Evolutionary conservation across 2,888 invertebrate species (phyloP).

Genomic region (Esperia sulphurella): DNA sequence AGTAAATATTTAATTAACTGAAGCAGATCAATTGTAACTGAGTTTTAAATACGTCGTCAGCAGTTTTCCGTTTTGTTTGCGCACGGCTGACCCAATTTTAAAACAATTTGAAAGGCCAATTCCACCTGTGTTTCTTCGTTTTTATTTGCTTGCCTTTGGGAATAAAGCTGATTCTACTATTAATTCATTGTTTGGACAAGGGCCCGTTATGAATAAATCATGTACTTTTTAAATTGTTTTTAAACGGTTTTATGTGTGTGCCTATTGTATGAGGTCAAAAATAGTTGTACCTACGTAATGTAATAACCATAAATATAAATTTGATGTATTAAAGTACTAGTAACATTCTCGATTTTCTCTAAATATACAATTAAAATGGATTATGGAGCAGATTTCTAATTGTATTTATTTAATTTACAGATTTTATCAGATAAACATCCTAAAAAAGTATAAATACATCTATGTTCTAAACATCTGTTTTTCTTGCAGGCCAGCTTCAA

Average conservation of each 20-base stretch:
- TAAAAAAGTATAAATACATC: too few species aligned
- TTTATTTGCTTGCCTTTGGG: constrained; percentile 57
- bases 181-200: constrained; percentile 34
- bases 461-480: constrained; percentile 1
- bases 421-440: too few species aligned
- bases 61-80: constrained; percentile 61
- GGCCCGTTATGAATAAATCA: constrained; percentile 6
- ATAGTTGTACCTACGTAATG: too few species aligned
- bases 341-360: too few species aligned
- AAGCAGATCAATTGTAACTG: constrained; percentile 42
- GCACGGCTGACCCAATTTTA: constrained; percentile 68
- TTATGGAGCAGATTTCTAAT: too few species aligned
- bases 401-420: not conserved
- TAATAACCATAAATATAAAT: too few species aligned
- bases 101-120: constrained; percentile 67
- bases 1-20: constrained; percentile 36
- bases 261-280: not conserved
- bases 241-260: not conserved
- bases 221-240: not conserved
- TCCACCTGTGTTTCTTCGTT: constrained; percentile 65
- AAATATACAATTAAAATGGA: too few species aligned
- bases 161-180: constrained; percentile 55
- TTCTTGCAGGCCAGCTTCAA: constrained; percentile 60
- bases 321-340: too few species aligned
- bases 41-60: constrained; percentile 39